These are phyloP conservation scores for Corydoras sp. DNA, from an alignment of 2,113 vertebrate species.

Conservation along the genomic window DNA sequence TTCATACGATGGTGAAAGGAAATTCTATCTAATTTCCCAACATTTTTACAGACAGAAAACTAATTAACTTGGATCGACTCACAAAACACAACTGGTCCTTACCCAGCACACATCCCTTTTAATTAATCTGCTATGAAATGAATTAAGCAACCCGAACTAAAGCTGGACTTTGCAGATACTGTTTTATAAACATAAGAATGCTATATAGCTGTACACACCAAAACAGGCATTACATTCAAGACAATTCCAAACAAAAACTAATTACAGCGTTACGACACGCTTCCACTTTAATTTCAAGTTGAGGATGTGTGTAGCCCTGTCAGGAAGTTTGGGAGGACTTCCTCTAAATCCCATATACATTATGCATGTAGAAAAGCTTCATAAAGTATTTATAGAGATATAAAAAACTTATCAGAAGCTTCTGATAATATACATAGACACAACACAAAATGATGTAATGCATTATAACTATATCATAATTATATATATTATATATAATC, in stretches of 20 bases:
- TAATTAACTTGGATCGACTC: conserved; percentile 47
- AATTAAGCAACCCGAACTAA: conserved; percentile 41
- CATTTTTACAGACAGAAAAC: conserved; percentile 40
- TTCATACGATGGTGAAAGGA: conserved; percentile 36
- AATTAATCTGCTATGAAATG: conserved; percentile 45
- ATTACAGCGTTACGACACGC: neutral
- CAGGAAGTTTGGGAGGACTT: no score
- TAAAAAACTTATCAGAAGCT: no score
- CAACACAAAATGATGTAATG: no score
- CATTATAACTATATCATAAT: no score
- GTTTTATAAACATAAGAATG: conserved; percentile 40
- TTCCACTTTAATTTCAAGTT: neutral
- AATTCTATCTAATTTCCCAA: conserved; percentile 45
- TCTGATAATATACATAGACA: no score
- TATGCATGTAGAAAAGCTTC: no score
- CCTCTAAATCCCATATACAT: no score
- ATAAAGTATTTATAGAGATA: no score
- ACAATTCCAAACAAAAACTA: conserved; percentile 25
- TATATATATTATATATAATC: no score
- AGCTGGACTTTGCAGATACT: conserved; percentile 34
- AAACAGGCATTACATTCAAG: conserved; percentile 32
- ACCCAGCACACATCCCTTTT: conserved; percentile 38
- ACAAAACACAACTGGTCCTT: conserved; percentile 43
- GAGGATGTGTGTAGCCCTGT: neutral
- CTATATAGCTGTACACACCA: conserved; percentile 31